A percentile compares a stretch with the other conserved stretches of the same genome.
Evolutionary conservation across 2,797 vertebrate genomes (phyloP).

Genomic region (Chelon labrosus): DNA sequence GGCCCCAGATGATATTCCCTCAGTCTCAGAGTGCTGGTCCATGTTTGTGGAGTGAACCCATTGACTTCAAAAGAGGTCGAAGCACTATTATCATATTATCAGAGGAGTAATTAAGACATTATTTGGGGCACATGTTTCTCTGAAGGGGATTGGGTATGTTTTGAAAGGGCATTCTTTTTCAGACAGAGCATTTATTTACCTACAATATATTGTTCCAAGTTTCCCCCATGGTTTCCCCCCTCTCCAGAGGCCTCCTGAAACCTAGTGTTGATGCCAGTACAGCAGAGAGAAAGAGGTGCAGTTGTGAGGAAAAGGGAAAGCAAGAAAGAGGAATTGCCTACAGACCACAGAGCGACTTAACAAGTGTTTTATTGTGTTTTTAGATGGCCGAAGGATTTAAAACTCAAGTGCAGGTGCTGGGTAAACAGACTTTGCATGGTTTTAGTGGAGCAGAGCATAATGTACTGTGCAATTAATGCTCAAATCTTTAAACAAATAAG

Average conservation of each 20-base stretch:
- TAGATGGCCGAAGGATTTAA: conserved; percentile 23
- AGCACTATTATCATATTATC: conserved; percentile 80
- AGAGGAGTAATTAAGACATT: conserved; percentile 78
- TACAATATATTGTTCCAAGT: conserved; percentile 83
- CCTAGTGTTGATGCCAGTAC: conserved; percentile 73
- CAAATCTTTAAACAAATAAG: conserved; percentile 23
- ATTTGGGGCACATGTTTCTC: conserved; percentile 75
- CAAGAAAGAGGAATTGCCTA: conserved; percentile 43
- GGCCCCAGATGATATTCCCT: conserved; percentile 77
- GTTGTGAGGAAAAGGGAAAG: conserved; percentile 63
- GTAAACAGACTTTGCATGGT: conserved; percentile 4
- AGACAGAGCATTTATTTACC: conserved; percentile 87
- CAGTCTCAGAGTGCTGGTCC: conserved; percentile 66
- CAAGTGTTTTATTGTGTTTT: conserved; percentile 45
- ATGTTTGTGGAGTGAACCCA: conserved; percentile 77
- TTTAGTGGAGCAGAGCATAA: conserved; percentile 7
- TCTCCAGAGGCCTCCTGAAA: conserved; percentile 79
- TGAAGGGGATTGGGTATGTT: conserved; percentile 70
- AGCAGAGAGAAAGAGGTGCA: conserved; percentile 74
- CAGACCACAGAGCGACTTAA: conserved; percentile 47
- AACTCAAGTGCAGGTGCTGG: conserved; percentile 19
- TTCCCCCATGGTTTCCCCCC: conserved; percentile 75
- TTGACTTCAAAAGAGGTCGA: conserved; percentile 68
- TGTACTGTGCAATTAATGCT: conserved; percentile 5
- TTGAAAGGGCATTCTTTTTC: conserved; percentile 81